Evolutionary conservation across 2,888 invertebrate species (phyloP), one percentile per base, ranked within the genome.

Genomic region (Lamellibrachia satsuma): DNA sequence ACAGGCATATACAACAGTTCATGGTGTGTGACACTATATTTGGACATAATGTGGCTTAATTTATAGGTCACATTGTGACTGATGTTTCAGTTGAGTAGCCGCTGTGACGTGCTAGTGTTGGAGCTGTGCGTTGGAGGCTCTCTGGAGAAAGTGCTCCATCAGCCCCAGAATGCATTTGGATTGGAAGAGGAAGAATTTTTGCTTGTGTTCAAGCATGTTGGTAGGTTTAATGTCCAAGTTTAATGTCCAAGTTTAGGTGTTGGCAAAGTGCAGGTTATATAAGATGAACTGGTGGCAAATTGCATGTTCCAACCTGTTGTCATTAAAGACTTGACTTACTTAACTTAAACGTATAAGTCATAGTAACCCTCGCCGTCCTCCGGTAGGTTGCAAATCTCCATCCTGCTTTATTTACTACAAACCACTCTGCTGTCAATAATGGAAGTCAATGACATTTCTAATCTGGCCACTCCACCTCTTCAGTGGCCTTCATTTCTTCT

Each of bases 161-260:
- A 75, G 75, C 75, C 75, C 22, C 15, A 75, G n/a, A 75, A 75
- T 75, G 75, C 75, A 75, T 75, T 75, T 75, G 75, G 75, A 75
- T 75, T 75, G 75, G 75, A 15, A 6, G 75, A 75, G 75, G 22
- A 75, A 22, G 75, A 75, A 75, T 75, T 75, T 75, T 6, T 75
- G 75, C 22, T 75, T 15, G 75, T 75, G 22, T 75, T 75, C n/a
- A 75, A 75, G n/a, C 75, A 75, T n/a, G 75, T 75, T 75, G 75
- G 75, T 75, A 75, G 75, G 75, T 75, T 75, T 39, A 39, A 39
- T 39, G 39, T 39, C 39, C 39, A 39, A 39, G 39, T 39, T 39
- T 39, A 39, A 39, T 39, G 39, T 39, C 39, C 39, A 39, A 39
- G 39, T 39, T 39, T 39, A 4, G 3, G 6, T 75, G 3, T 22